Evolutionary conservation across 2,888 invertebrate species (phyloP).

Genomic region (Notodonta dromedarius): DNA sequence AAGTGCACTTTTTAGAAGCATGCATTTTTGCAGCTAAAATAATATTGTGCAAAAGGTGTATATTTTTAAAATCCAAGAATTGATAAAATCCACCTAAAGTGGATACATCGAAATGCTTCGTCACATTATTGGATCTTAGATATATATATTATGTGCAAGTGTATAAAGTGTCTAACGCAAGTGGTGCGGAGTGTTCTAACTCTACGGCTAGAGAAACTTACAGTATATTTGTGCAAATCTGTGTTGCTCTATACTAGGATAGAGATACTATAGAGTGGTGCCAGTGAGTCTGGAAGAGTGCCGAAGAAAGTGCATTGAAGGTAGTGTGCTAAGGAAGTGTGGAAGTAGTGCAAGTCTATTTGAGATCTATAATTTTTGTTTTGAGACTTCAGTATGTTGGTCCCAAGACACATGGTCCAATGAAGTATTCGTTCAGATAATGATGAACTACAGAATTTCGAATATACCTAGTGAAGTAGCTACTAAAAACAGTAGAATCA

Average conservation of each 20-base stretch:
- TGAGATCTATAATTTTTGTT: constrained; percentile 72
- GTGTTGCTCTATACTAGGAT: constrained; percentile 75
- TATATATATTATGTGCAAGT: constrained; percentile 61
- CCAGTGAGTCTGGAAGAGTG: constrained; percentile 63
- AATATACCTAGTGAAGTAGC: too few relatives aligned
- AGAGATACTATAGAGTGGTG: constrained; percentile 70
- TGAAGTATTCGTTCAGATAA: neutral
- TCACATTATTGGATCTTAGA: constrained; percentile 63
- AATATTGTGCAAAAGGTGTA: constrained; percentile 31
- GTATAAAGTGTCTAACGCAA: constrained; percentile 68
- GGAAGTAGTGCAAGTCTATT: constrained; percentile 76
- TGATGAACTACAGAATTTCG: neutral
- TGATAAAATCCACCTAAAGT: constrained; percentile 19
- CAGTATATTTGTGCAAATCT: constrained; percentile 68
- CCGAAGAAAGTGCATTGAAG: constrained; percentile 76
- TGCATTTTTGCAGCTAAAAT: constrained; percentile 41
- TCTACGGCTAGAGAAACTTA: constrained; percentile 74
- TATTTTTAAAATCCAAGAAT: constrained; percentile 53
- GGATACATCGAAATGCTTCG: constrained; percentile 30
- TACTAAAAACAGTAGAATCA: too few relatives aligned
- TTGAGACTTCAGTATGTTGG: neutral
- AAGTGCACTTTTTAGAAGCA: constrained; percentile 45
- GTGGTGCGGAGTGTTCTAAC: constrained; percentile 66
- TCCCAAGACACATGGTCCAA: neutral
- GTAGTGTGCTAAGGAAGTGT: constrained; percentile 79